Base-by-base conservation (phyloP, 2,888 invertebrate species). In the Petrophora chlorosata region DNA sequence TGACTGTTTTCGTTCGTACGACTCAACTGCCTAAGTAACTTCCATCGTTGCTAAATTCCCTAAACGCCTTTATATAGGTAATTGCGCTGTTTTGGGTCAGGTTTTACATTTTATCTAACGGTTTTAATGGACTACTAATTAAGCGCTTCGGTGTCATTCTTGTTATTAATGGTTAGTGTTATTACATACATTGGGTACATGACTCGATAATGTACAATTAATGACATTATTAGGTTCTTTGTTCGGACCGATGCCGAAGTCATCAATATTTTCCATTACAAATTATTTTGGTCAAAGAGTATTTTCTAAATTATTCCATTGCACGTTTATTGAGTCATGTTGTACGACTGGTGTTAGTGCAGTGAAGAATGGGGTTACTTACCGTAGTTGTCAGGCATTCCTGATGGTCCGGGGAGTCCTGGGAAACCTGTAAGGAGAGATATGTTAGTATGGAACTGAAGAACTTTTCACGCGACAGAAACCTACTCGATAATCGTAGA, bases 321-420 rank as follows among this genome's bases (percentile, higher is more conserved):
- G 68, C 59, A 64, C 57, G 58, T 54, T 64, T 63, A 76, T 77
- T 76, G 82, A 83, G 84, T 75, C 81, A 80, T 73, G 59, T 67
- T 59, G 46, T 61, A 48, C 56, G 17, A 36, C 30, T 54, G 53
- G 57, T 73, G 56, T 74, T 70, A 74, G 70, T 71, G 66, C 59
- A 59, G 53, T 50, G 42, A 28, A 43, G 42, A 55, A 41, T 45
- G 51, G 60, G 30, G 39, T 43, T 50, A 94, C 94, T 94, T 88
- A 95, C 95, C 95, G 90, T 95, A 96, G 85, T 94, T 96, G 85
- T 95, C 94, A 84, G 95, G 95, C 82, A 96, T 94, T 72, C 96
- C 96, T 58, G 97, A 97, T 23, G 96, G 96, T 70, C 97, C 96
- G 54, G 97, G 96, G 78, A 97, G 91, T 53, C 89, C 89, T 42